phyloP scores from a whole-genome alignment of 2,888 invertebrate genomes.

The Andrena bicolor region DNA sequence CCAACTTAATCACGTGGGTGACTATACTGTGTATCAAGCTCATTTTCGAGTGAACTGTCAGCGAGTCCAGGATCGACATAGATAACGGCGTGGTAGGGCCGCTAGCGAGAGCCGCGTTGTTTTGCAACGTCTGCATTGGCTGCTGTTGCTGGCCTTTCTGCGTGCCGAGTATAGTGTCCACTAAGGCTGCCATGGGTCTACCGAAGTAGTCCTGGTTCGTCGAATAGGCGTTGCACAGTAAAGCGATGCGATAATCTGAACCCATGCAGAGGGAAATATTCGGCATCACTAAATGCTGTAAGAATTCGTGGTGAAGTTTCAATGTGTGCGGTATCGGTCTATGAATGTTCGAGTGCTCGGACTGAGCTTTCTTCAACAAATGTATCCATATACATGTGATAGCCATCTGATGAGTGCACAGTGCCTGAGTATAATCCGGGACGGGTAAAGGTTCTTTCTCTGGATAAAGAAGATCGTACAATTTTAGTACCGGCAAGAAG shows the following conservation, averaged over 20 bases:
- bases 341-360: slow-evolving; percentile 92
- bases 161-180: slow-evolving; percentile 93
- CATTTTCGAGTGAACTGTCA: slow-evolving; percentile 99
- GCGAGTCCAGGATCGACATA: slow-evolving; percentile 96
- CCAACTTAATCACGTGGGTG: slow-evolving; percentile 95
- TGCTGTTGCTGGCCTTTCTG: slow-evolving; percentile 88
- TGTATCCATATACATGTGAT: slow-evolving; percentile 99
- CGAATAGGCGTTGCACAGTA: slow-evolving; percentile 97
- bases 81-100: slow-evolving; percentile 95
- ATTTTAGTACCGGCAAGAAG: slow-evolving; percentile 91
- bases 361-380: slow-evolving; percentile 96
- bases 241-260: slow-evolving; percentile 95
- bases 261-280: slow-evolving; percentile 91
- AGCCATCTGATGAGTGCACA: slow-evolving; percentile 96
- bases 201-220: slow-evolving; percentile 97
- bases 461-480: slow-evolving; percentile 96
- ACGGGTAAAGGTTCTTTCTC: slow-evolving; percentile 96
- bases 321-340: slow-evolving; percentile 92
- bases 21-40: slow-evolving; percentile 93
- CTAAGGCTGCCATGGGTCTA: slow-evolving; percentile 95
- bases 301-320: slow-evolving; percentile 94
- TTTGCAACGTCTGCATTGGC: slow-evolving; percentile 85
- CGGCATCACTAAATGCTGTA: slow-evolving; percentile 93
- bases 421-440: slow-evolving; percentile 94
- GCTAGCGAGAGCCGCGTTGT: slow-evolving; percentile 84